These are phyloP conservation scores for Calephelis nemesis DNA, from an alignment of 1,140 invertebrate species.

Conservation along the genomic window DNA sequence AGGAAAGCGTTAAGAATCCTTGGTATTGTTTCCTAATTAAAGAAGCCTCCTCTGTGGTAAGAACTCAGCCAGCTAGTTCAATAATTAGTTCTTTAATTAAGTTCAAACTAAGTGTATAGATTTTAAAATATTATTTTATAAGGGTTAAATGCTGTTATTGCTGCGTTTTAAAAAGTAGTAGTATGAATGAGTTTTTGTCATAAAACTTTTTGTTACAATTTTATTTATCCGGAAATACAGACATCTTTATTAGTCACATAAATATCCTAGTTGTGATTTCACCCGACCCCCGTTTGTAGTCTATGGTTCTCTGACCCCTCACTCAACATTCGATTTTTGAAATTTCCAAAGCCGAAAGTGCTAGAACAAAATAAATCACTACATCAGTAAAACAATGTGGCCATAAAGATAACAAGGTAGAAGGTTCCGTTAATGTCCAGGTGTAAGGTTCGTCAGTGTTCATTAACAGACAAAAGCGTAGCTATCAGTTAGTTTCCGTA, in stretches of 20 bases:
- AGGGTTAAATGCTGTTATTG: too few species aligned
- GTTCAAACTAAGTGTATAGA: not conserved
- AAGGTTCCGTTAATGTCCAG: conserved; percentile 54
- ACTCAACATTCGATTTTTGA: too few species aligned
- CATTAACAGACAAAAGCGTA: conserved; percentile 65
- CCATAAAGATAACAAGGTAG: conserved; percentile 57
- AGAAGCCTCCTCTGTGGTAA: conserved; percentile 34
- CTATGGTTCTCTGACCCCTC: too few species aligned
- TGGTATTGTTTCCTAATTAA: conserved; percentile 57
- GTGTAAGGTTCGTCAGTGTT: conserved; percentile 62
- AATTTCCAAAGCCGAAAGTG: not conserved
- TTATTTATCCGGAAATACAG: too few species aligned
- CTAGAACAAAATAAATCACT: conserved; percentile 44
- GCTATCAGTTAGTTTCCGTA: conserved; percentile 64
- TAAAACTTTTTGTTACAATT: too few species aligned
- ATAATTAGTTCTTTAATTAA: conserved; percentile 24
- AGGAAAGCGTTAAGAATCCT: conserved; percentile 56
- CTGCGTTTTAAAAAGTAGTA: too few species aligned
- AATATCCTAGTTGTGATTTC: too few species aligned
- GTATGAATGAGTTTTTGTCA: too few species aligned
- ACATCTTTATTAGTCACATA: too few species aligned
- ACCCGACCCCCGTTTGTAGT: not conserved
- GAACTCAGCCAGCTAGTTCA: conserved; percentile 14
- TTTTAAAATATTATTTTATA: too few species aligned
- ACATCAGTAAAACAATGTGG: conserved; percentile 50